Evolutionary conservation across 2,888 invertebrate genomes (phyloP).

Genomic region (Masnerella sp.): DNA sequence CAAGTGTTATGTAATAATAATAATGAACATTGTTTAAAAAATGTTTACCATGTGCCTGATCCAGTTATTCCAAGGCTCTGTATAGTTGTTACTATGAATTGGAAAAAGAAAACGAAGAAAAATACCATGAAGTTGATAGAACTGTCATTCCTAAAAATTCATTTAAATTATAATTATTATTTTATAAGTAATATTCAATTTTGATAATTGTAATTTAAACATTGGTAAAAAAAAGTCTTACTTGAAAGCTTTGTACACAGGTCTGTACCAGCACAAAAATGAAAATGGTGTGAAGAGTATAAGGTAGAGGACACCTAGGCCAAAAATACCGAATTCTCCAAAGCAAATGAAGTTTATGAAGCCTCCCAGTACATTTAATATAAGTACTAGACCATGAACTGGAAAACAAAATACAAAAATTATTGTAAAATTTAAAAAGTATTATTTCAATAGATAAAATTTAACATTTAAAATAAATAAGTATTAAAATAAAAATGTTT

Average conservation of each 20-base stretch:
- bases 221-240: constrained; percentile 68
- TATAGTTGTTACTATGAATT: constrained; percentile 92
- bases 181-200: neutral
- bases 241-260: constrained; percentile 98
- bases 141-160: constrained; percentile 89
- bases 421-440: too few relatives aligned
- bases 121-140: constrained; percentile 99
- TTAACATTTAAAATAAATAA: too few relatives aligned
- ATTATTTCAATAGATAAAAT: too few relatives aligned
- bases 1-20: constrained; percentile 14
- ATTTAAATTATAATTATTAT: constrained; percentile 4
- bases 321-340: constrained; percentile 85
- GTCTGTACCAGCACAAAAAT: constrained; percentile 99
- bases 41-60: constrained; percentile 90
- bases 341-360: constrained; percentile 85
- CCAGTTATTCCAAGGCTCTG: constrained; percentile 92
- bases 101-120: constrained; percentile 99
- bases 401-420: constrained; percentile 62
- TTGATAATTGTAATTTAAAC: neutral
- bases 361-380: constrained; percentile 91
- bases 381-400: constrained; percentile 93
- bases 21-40: neutral
- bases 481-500: too few relatives aligned
- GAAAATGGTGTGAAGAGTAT: constrained; percentile 96
- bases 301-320: constrained; percentile 92